phyloP scores from a whole-genome alignment of 2,888 invertebrate species.

The Pilophorus perplexus region DNA sequence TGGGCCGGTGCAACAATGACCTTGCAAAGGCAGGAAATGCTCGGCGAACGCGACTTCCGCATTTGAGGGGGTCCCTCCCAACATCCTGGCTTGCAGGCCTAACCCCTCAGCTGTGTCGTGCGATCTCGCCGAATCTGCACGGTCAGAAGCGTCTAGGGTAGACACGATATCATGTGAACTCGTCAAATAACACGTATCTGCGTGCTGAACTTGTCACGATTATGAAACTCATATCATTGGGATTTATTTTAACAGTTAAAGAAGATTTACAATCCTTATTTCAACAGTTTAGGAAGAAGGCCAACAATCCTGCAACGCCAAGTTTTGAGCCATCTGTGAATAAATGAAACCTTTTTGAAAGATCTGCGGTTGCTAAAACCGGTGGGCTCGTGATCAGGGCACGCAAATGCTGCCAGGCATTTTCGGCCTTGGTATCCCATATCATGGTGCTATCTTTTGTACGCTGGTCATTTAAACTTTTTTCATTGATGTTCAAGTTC shows the following conservation, averaged over 20 bases:
- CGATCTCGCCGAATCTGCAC: no score
- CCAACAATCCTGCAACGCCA: constrained; percentile 19
- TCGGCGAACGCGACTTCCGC: constrained; percentile 15
- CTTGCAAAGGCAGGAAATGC: constrained; percentile 23
- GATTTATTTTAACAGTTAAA: no score
- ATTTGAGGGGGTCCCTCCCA: constrained; percentile 17
- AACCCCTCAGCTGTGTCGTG: no score
- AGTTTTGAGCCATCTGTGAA: constrained; percentile 21
- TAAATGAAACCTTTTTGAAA: constrained; percentile 5
- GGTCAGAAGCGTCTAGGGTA: no score
- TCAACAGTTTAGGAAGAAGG: no score
- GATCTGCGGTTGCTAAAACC: constrained; percentile 26
- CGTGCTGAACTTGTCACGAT: no score
- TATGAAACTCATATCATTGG: no score
- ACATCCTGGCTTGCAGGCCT: constrained; percentile 9
- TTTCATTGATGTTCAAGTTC: constrained; percentile 43
- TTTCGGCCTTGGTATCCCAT: constrained; percentile 18
- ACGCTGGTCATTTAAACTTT: constrained; percentile 46
- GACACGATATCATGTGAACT: no score
- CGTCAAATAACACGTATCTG: no score
- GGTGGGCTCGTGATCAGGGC: constrained; percentile 12
- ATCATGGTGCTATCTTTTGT: constrained; percentile 28
- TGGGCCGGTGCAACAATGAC: constrained; percentile 3
- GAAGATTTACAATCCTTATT: no score
- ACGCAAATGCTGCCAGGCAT: constrained; percentile 24